Base-by-base conservation (phyloP, 2,113 vertebrate species). In the Leptobrachium leishanense region DNA sequence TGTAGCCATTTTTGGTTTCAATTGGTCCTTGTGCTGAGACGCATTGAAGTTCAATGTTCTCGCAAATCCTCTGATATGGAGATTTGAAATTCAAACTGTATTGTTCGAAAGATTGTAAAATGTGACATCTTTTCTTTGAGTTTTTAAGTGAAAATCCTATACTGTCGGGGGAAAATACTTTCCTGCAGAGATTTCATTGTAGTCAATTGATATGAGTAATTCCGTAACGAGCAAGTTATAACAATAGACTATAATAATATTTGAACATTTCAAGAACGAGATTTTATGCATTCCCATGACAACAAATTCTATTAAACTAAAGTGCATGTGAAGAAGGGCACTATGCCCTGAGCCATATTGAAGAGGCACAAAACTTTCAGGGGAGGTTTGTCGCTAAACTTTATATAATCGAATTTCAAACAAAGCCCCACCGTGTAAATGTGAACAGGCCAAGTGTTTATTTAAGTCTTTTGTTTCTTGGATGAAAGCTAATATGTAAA, bases 51-150 rank as follows among this genome's bases (percentile, higher is more conserved):
- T 66, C 4, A 31, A 31, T 31, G 20, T 31, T 31, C 20, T 31
- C 20, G 20, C 20, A 76, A 76, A 55, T 54, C 8, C 39, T 31
- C 43, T 40, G 7, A 75, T 75, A 20, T 65, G 15, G 3, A 76
- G 64, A 75, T 64, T n/a, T 62, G 20, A 50, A 42, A 9, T 39
- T n/a, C 39, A 67, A 59, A 53, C 46, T 54, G 43, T 6, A 46
- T 6, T 50, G 43, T 64, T 75, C 31, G 59, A 6, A 65, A 6
- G 50, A 41, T 57, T 12, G 31, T 13, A 11, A 54, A 72, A 39
- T 20, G n/a, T 39, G 57, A 42, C 5, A 72, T 57, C 42, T 57
- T 54, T 41, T 73, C 5, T 9, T 59, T 59, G 9, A 4, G 10
- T 59, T 13, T 59, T 59, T 59, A 62, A 15, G 57, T 62, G 57